phyloP scores from a whole-genome alignment of 1,140 invertebrate genomes.

The Danaus melanippus region DNA sequence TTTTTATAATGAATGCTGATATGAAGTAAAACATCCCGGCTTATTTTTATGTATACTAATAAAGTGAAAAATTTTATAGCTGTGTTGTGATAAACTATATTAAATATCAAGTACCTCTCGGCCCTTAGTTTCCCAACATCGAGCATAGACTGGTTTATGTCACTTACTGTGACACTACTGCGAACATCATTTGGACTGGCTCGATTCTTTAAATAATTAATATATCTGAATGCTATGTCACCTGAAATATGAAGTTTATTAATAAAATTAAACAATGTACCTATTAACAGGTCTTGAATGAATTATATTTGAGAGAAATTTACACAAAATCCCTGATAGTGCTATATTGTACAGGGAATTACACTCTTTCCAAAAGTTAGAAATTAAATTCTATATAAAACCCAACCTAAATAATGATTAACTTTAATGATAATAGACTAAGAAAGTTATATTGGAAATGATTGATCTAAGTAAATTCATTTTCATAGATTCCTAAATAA shows the following conservation, averaged over 20 bases:
- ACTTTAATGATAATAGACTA: too few species aligned
- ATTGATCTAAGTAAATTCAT: too few species aligned
- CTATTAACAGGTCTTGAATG: conserved; percentile 2
- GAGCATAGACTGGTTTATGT: conserved; percentile 97
- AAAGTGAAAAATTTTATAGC: too few species aligned
- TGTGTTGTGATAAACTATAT: too few species aligned
- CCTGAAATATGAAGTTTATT: conserved; percentile 54
- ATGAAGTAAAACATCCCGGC: too few species aligned
- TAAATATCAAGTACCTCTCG: conserved; percentile 42
- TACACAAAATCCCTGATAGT: background rate
- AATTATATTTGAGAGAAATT: background rate
- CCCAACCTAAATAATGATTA: too few species aligned
- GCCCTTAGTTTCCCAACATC: conserved; percentile 90
- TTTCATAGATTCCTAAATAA: too few species aligned
- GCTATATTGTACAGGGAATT: background rate
- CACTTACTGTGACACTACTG: conserved; percentile 89
- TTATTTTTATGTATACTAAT: too few species aligned
- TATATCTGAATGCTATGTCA: conserved; percentile 91
- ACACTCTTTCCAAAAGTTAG: too few species aligned
- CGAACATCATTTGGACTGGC: conserved; percentile 54
- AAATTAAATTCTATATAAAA: too few species aligned
- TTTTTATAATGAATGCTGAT: too few species aligned
- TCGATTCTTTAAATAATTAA: conserved; percentile 79
- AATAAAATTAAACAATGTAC: background rate
- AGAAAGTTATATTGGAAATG: too few species aligned